Evolutionary conservation across 2,113 vertebrate genomes (phyloP).

Genomic region (Myotis davidii): DNA sequence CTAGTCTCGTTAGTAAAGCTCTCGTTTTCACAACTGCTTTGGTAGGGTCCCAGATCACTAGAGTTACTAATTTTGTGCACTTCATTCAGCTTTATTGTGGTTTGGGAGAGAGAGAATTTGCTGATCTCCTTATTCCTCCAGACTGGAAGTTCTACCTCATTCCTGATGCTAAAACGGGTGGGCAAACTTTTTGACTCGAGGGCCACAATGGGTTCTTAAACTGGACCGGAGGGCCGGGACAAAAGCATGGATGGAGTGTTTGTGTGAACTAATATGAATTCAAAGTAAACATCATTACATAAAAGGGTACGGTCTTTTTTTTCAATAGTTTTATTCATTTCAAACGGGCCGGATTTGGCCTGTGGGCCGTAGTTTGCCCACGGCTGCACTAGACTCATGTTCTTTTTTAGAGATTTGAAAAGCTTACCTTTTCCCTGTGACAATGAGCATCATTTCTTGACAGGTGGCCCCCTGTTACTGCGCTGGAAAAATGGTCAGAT

Average conservation of each 20-base stretch:
- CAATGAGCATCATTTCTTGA: neutral
- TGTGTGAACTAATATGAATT: too few relatives aligned
- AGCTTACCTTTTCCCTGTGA: neutral
- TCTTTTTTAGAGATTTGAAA: neutral
- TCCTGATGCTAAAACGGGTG: too few relatives aligned
- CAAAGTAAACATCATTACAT: too few relatives aligned
- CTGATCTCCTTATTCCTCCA: neutral
- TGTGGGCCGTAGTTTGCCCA: too few relatives aligned
- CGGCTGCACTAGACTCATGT: neutral
- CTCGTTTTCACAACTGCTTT: neutral
- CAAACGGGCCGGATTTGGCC: too few relatives aligned
- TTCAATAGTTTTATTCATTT: too few relatives aligned
- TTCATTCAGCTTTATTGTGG: neutral
- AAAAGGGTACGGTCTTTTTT: too few relatives aligned
- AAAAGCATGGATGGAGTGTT: too few relatives aligned
- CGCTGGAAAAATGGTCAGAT: neutral
- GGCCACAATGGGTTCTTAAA: too few relatives aligned
- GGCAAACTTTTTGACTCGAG: too few relatives aligned
- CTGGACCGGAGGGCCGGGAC: too few relatives aligned
- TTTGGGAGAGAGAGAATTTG: neutral
- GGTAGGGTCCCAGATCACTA: neutral
- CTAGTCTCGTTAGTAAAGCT: neutral
- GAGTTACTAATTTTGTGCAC: neutral
- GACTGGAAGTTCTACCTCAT: neutral
- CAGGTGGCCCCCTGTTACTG: neutral